These are phyloP conservation scores for Oncopodura yosiiana DNA, from an alignment of 1,140 invertebrate genomes.

Conservation along the genomic window DNA sequence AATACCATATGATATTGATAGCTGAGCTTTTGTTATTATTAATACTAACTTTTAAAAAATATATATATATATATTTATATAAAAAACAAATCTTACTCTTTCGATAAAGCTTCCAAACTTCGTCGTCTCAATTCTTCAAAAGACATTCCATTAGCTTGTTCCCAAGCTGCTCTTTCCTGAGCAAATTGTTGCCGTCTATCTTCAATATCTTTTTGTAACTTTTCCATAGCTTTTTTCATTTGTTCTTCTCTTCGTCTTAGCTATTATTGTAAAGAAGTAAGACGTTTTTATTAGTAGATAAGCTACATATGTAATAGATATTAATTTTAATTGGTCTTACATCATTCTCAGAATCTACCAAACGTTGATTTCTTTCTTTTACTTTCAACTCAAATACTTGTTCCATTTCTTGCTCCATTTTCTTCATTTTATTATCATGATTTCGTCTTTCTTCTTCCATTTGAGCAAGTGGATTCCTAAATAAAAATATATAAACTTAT, in stretches of 20 bases:
- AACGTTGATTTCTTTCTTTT: slow-evolving; percentile 81
- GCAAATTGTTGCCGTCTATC: slow-evolving; percentile 77
- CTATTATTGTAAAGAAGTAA: slow-evolving; percentile 40
- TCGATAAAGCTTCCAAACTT: slow-evolving; percentile 74
- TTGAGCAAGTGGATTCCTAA: slow-evolving; percentile 88
- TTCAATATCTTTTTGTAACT: slow-evolving; percentile 80
- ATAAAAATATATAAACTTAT: slow-evolving; percentile 35
- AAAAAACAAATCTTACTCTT: slow-evolving; percentile 74
- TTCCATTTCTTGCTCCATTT: slow-evolving; percentile 92
- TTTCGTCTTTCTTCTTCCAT: slow-evolving; percentile 96
- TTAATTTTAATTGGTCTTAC: slow-evolving; percentile 47
- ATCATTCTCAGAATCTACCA: slow-evolving; percentile 85
- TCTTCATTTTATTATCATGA: slow-evolving; percentile 90
- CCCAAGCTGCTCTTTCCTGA: slow-evolving; percentile 77
- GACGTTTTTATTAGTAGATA: slow-evolving; percentile 35
- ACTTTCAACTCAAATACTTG: slow-evolving; percentile 86
- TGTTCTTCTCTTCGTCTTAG: slow-evolving; percentile 57
- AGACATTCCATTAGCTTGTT: slow-evolving; percentile 75
- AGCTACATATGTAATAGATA: too few relatives aligned
- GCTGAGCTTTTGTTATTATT: too few relatives aligned
- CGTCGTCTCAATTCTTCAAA: slow-evolving; percentile 72
- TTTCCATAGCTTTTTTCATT: slow-evolving; percentile 63
- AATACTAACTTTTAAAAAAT: background rate
- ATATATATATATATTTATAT: slow-evolving; percentile 13
- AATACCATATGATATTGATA: too few relatives aligned